A percentile compares a stretch with the other conserved stretches of the same genome.
Conservation (phyloP, 2,888 invertebrate species). For the Zygogramma bicolorata region DNA sequence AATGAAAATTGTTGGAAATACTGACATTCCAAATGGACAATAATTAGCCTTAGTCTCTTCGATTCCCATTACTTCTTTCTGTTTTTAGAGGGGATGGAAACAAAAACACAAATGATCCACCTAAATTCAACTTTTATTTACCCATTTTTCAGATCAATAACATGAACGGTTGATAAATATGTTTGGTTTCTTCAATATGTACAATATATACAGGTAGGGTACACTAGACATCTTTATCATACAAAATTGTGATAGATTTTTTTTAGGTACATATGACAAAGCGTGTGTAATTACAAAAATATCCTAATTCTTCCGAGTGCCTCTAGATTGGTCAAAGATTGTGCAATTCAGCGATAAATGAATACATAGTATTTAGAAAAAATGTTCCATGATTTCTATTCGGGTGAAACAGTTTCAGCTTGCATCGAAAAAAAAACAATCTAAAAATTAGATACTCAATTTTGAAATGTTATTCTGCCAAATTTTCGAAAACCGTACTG, state of each 20-base stretch:
- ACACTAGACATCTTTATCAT: conserved; percentile 50
- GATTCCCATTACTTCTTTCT: not conserved
- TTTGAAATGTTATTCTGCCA: no score
- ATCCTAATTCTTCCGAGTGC: conserved; percentile 57
- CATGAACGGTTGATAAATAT: conserved; percentile 55
- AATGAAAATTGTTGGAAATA: no score
- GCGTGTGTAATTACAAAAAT: conserved; percentile 58
- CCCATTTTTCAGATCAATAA: conserved; percentile 44
- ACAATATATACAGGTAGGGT: conserved; percentile 52
- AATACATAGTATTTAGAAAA: conserved; percentile 1
- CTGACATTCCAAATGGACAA: no score
- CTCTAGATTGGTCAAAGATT: conserved; percentile 60
- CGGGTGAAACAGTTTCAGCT: no score
- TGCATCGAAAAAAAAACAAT: no score
- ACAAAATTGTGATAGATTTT: conserved; percentile 52
- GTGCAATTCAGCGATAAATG: conserved; percentile 45
- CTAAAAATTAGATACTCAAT: no score
- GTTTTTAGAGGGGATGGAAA: not conserved
- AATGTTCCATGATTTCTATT: not conserved
- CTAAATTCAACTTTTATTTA: conserved; percentile 39
- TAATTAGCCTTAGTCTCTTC: no score
- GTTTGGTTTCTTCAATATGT: conserved; percentile 49
- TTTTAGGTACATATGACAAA: conserved; percentile 55
- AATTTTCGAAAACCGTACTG: not conserved
- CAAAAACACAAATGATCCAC: conserved; percentile 2